Evolutionary conservation across 2,888 invertebrate genomes (phyloP), one percentile per base, ranked within the genome.

Genomic region (Ariolimax columbianus): DNA sequence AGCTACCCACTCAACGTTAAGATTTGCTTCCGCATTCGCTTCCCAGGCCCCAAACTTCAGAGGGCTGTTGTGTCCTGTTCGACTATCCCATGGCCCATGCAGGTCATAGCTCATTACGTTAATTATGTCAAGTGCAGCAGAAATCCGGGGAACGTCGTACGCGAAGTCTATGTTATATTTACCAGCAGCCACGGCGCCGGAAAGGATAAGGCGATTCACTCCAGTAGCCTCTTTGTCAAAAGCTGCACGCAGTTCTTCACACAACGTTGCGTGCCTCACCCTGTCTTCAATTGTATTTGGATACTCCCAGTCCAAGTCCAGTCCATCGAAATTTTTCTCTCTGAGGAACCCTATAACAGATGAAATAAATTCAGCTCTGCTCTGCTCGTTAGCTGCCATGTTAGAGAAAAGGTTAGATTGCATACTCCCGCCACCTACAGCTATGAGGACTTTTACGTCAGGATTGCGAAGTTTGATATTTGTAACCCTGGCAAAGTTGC

Each of bases 31-130:
- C 14, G 77, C 47, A 0, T 86, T 86, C 0, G 0, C 66, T 59
- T 88, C 88, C 40, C 80, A 84, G 0, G 75, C 23, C 7, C 86
- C 81, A 33, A 82, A 59, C 63, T 88, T 90, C 14, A 93, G 89
- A 2, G 93, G 93, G 38, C 92, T 88, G 86, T 93, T 90, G 77
- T 90, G 90, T n/a, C 92, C 93, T 4, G 92, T 90, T 59, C 73
- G 78, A 0, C 75, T 78, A 17, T 92, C 91, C 93, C 93, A 93
- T 30, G 89, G 87, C 0, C 93, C 93, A 77, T 92, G 88, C 17
- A 92, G 86, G 85, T 93, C 93, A 86, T 92, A 92, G 4, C 91
- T 79, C 91, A 92, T 92, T 40, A 92, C 78, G 82, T 90, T 90
- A 70, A 92, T 87, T 80, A 90, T 89, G 77, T 92, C 91, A 66